Evolutionary conservation across 2,888 invertebrate genomes (phyloP).

Genomic region (Bembecia ichneumoniformis): DNA sequence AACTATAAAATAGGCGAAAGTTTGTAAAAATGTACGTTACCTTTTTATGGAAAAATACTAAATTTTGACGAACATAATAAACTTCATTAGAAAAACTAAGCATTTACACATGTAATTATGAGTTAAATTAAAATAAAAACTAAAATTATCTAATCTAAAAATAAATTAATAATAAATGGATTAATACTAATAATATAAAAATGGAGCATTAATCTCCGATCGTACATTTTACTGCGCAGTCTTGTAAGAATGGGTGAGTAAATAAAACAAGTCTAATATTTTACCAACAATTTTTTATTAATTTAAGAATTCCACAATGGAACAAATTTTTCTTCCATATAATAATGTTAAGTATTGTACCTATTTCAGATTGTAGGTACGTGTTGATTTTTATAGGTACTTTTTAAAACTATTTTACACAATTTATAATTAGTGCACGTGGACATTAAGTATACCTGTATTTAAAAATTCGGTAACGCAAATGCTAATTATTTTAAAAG

Average conservation of each 20-base stretch:
- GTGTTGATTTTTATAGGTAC: constrained; percentile 28
- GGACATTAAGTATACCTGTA: constrained; percentile 54
- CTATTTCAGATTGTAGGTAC: constrained; percentile 58
- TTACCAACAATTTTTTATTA: constrained; percentile 74
- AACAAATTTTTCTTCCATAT: constrained; percentile 64
- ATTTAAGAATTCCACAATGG: constrained; percentile 72
- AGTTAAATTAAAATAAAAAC: too few species aligned
- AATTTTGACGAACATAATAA: too few species aligned
- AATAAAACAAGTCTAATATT: constrained; percentile 25
- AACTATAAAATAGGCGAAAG: too few species aligned
- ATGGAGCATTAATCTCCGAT: too few species aligned
- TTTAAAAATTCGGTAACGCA: constrained; percentile 22
- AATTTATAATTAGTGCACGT: constrained; percentile 41
- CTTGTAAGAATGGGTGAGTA: not conserved
- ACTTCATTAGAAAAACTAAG: too few species aligned
- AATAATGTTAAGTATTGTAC: constrained; percentile 44
- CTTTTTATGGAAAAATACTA: too few species aligned
- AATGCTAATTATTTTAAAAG: constrained; percentile 12
- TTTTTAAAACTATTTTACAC: constrained; percentile 8
- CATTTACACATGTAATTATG: too few species aligned
- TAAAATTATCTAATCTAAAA: too few species aligned
- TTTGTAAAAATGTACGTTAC: too few species aligned
- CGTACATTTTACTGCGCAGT: too few species aligned
- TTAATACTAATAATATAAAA: too few species aligned
- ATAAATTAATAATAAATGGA: too few species aligned